Base-by-base conservation (phyloP, 1,140 invertebrate species). In the Zaprionus africanus region DNA sequence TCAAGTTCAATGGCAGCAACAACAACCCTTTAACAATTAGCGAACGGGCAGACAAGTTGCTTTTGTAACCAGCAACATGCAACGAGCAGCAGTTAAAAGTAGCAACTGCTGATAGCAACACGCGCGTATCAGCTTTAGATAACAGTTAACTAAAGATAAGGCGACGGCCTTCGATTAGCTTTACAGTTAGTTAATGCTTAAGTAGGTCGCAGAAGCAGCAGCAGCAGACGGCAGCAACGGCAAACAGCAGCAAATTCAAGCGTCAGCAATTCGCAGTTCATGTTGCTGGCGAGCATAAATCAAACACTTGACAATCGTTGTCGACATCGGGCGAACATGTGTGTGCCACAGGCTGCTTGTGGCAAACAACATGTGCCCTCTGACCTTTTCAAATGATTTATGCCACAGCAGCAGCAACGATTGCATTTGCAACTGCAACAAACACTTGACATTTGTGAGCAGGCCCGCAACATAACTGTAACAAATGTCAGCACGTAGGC, bases 331-430 rank as follows among this genome's bases (percentile, higher is more conserved):
- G 69, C 63, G 38, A 34, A 69, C 82, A 84, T 81, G 74, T 83
- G 79, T 80, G 43, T 67, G 77, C 46, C 43, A 49, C 53, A 72
- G 77, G 13, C 9, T 34, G 31, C 31, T 34, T 34, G 31, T 70
- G 61, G 41, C 31, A 15, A 15, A 26, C 38, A 66, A 57, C 53
- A 57, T 80, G 65, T 74, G 78, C 82, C 56, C 82, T 84, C 65
- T 84, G 82, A 84, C 82, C 82, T 84, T 81, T 84, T 60, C 56
- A 57, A 66, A 74, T 84, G 82, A 84, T 84, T 84, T 84, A 84
- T 84, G 81, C 61, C 28, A 17, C 63, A 36, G 72, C 72, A 57
- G 54, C 19, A 6, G 63, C 64, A 63, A 51, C 67, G 66, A 63
- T 22, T 51, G 63, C 66, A 67, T 77, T 53, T 69, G 64, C 19